Evolutionary conservation across 2,888 invertebrate genomes (phyloP), one percentile per base, ranked within the genome.

Genomic region (Acanthosepion lycidas): DNA sequence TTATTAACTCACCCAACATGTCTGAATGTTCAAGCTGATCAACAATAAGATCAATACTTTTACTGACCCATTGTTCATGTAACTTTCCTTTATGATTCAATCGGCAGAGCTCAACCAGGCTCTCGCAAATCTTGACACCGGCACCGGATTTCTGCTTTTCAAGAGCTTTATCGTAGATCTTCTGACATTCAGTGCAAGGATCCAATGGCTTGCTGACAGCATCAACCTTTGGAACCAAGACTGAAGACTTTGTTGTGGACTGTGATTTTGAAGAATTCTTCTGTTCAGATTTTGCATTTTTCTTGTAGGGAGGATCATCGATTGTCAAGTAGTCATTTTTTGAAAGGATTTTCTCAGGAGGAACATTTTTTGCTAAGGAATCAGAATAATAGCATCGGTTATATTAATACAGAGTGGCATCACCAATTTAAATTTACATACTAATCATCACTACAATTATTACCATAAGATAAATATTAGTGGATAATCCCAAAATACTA

Each of bases 41-140:
- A n/a, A 95, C 94, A 55, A 95, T 95, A 49, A 95, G 6, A 20
- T 94, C 94, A 94, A 94, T 8, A 91, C 94, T 93, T n/a, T 94
- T 59, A 23, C 28, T 48, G 15, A 94, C 92, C 23, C 94, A 94
- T 8, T 59, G 59, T 23, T 94, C 94, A 94, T 95, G 95, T 18
- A 92, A 92, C 15, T n/a, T n/a, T 78, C 94, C 95, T 59, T 28
- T 94, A 78, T 95, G 95, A n/a, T 92, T 94, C 59, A 59, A 49
- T n/a, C 55, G 55, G 91, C 95, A 78, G 33, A 95, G n/a, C 6
- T 49, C 91, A 8, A 95, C 94, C 55, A 95, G 94, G 33, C 93
- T 95, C 23, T 91, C 92, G 8, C 92, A 94, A 3, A 64, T 91
- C 1, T 78, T 33, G 18, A 12, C n/a, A 15, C 33, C 78, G 2